Percentiles rank a stretch among this genome's conserved stretches.
Evolutionary conservation across 2,113 vertebrate genomes (phyloP).

Genomic region (Pseudopipra pipra): DNA sequence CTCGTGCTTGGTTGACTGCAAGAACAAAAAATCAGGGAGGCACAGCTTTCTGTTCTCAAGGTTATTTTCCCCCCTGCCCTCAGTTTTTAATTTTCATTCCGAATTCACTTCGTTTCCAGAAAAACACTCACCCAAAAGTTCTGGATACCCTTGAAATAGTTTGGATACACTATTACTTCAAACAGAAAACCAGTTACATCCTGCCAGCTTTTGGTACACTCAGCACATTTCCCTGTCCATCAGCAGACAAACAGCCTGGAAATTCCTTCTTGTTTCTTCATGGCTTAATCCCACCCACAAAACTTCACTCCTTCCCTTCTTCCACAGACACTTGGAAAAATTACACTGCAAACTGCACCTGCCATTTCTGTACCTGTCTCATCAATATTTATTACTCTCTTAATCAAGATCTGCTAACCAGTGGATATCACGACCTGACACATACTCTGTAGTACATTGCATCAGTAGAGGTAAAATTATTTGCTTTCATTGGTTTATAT

Average conservation of each 20-base stretch:
- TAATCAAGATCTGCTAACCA: background rate
- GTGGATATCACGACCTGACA: background rate
- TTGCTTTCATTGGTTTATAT: conserved; percentile 26
- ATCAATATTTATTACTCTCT: conserved; percentile 16
- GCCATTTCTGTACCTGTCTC: background rate
- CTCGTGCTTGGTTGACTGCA: background rate
- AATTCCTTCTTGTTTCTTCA: background rate
- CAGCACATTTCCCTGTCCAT: background rate
- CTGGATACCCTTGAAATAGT: background rate
- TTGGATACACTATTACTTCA: background rate
- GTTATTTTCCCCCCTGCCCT: background rate
- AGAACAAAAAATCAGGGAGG: background rate
- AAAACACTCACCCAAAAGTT: background rate
- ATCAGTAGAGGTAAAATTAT: background rate
- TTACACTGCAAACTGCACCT: background rate
- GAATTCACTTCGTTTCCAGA: background rate
- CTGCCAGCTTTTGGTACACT: background rate
- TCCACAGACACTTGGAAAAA: background rate
- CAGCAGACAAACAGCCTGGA: background rate
- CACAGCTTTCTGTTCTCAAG: background rate
- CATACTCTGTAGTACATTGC: background rate
- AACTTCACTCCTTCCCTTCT: background rate
- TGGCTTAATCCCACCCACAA: background rate
- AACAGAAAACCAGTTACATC: background rate
- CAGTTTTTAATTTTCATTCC: background rate